Evolutionary conservation across 2,113 vertebrate genomes (phyloP).

Genomic region (Oceanodroma tethys): DNA sequence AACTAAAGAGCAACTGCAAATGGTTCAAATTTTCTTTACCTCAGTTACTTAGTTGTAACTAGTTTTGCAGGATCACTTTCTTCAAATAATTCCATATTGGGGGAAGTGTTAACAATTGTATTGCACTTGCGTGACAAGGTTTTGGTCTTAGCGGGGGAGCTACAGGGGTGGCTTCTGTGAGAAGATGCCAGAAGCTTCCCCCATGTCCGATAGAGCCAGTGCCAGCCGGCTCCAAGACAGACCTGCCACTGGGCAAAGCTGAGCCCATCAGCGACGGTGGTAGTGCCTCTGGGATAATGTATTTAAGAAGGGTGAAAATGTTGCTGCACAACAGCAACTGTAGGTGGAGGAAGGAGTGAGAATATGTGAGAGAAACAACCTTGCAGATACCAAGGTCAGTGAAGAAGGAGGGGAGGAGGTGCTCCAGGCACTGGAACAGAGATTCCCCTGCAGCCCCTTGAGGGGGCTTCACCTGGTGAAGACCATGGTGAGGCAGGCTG

Average conservation of each 20-base stretch:
- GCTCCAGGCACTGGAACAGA: neutral
- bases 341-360: neutral
- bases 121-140: no score
- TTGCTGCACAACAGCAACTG: no score
- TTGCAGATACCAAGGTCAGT: neutral
- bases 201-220: no score
- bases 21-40: neutral
- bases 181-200: no score
- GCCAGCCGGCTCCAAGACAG: neutral
- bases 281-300: neutral
- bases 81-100: neutral
- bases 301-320: neutral
- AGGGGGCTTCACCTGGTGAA: no score
- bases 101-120: neutral
- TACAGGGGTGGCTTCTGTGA: no score
- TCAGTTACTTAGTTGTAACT: neutral
- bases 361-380: neutral
- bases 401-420: neutral
- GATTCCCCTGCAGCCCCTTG: neutral
- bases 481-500: no score
- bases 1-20: neutral
- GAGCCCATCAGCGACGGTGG: neutral
- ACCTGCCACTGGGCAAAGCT: neutral
- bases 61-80: neutral
- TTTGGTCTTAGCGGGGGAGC: neutral